Base-by-base conservation (phyloP, 2,888 invertebrate species). In the Theretra japonica region DNA sequence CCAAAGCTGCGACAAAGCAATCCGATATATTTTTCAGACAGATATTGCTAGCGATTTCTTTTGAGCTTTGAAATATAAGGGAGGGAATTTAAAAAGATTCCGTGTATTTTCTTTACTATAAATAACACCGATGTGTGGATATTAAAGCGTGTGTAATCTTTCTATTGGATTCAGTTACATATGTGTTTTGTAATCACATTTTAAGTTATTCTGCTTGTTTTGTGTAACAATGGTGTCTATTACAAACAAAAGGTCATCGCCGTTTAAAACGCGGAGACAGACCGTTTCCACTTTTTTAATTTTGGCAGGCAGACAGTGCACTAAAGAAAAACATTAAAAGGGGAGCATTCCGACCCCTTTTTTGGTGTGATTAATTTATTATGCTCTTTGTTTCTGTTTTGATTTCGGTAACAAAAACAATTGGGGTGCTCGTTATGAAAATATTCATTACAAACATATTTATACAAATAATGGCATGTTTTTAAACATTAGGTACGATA, bases 1-100 rank as follows among this genome's bases (percentile, higher is more conserved):
- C 90, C 90, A 93, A 93, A 93, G 94, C 94, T 93, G 93, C 94
- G 94, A 94, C 94, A 94, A 94, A 94, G 94, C 94, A 94, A 94
- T 94, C 94, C 94, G 94, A 94, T 94, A 94, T 94, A 94, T 94
- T 94, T 94, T 94, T 94, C 94, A 94, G 94, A 93, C 94, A 93
- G 94, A 94, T 94, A 94, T 94, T 94, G 94, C 93, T 88, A 92
- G 93, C 94, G 94, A 94, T 94, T 94, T 93, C 94, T 94, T 93
- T 94, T 94, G 93, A 94, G 94, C 94, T 94, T 93, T 93, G 93
- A 93, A 93, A 94, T 94, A 94, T 94, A 93, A 89, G 93, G 92
- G 91, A 89, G 87, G 86, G 89, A 88, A 90, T 92, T 88, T 90
- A 86, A 87, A 89, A 88, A 88, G 89, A 90, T 88, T 85, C 82